These are phyloP conservation scores for Colinus virginianus DNA, from an alignment of 2,113 vertebrate genomes.

Conservation along the genomic window DNA sequence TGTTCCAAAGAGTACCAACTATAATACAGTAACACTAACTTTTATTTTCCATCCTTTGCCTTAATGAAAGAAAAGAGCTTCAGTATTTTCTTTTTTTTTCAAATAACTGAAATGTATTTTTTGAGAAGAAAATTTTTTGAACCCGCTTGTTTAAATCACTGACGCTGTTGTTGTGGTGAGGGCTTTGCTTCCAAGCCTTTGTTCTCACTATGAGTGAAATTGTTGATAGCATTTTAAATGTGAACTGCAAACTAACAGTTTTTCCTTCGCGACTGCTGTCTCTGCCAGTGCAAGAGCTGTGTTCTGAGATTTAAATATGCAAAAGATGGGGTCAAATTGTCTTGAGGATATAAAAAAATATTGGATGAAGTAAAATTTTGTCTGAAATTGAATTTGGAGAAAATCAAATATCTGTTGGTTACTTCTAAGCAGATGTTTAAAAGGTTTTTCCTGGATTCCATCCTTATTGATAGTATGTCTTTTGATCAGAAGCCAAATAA, in stretches of 20 bases:
- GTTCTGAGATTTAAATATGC: constrained; percentile 49
- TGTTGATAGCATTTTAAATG: background rate
- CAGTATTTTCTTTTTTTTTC: background rate
- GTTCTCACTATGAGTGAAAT: background rate
- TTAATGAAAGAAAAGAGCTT: background rate
- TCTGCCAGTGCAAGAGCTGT: constrained; percentile 11
- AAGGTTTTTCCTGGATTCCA: constrained; percentile 75
- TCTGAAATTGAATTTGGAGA: constrained; percentile 76
- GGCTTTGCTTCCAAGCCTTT: background rate
- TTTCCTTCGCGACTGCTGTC: constrained; percentile 14
- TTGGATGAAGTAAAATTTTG: constrained; percentile 70
- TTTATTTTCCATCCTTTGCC: background rate
- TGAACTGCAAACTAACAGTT: background rate
- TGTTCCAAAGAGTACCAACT: background rate
- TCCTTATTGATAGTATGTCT: constrained; percentile 74
- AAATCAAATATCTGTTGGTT: constrained; percentile 77
- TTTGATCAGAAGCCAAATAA: constrained; percentile 80
- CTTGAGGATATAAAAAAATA: constrained; percentile 67
- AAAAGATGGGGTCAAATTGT: constrained; percentile 70
- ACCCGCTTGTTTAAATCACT: background rate
- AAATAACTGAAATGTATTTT: background rate
- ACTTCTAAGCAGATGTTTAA: constrained; percentile 80
- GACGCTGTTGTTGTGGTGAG: background rate
- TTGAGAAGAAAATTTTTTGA: background rate
- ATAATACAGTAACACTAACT: background rate